phyloP scores from a whole-genome alignment of 2,797 vertebrate species.

The Etheostoma perlongum region DNA sequence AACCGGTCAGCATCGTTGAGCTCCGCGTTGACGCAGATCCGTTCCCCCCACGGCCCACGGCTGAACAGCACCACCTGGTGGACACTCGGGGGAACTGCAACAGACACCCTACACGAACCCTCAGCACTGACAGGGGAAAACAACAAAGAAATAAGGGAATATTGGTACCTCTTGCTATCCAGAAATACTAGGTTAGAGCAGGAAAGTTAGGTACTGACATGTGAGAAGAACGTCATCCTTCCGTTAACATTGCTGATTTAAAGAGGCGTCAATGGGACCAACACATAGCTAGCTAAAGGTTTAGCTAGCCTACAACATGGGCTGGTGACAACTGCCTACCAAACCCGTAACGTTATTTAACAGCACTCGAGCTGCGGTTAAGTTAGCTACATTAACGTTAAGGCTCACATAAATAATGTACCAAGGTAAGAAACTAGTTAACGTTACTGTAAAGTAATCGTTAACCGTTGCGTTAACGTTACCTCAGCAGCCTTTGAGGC shows the following conservation, averaged over 20 bases:
- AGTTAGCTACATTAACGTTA: background rate
- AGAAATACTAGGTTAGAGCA: fast-evolving
- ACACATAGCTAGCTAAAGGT: background rate
- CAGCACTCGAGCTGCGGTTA: background rate
- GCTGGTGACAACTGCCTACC: background rate
- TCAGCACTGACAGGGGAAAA: conserved; percentile 48
- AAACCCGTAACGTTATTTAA: background rate
- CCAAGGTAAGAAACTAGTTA: background rate
- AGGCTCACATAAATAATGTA: fast-evolving
- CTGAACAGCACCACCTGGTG: conserved; percentile 86
- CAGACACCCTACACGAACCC: conserved; percentile 61
- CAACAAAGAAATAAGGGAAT: background rate
- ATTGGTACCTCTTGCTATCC: fast-evolving
- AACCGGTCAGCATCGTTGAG: conserved; percentile 72
- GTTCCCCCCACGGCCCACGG: conserved; percentile 79
- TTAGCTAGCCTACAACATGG: background rate
- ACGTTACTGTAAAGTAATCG: background rate
- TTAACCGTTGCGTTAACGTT: conserved; percentile 15
- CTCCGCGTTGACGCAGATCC: conserved; percentile 79
- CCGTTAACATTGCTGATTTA: background rate
- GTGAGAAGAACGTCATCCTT: fast-evolving
- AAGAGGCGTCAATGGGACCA: conserved; percentile 19
- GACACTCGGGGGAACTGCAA: conserved; percentile 72
- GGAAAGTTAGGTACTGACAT: fast-evolving
- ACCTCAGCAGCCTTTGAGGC: conserved; percentile 82